Evolutionary conservation across 2,113 vertebrate genomes (phyloP).

Genomic region (Polypterus senegalus): DNA sequence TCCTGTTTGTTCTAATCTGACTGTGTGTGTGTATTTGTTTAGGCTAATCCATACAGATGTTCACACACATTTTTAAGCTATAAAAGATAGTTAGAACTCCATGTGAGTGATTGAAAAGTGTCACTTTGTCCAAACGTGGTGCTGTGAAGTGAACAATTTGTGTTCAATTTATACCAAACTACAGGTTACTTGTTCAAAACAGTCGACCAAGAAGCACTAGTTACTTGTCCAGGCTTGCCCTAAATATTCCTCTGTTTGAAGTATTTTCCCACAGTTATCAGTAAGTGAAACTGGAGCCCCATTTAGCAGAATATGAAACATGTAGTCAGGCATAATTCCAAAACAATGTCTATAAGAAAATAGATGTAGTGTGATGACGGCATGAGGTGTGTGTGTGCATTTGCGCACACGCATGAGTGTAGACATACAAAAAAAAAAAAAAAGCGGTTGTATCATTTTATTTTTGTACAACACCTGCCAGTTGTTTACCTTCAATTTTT

Average conservation of each 20-base stretch:
- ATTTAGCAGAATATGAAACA: slow-evolving; percentile 52
- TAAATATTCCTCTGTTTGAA: slow-evolving; percentile 44
- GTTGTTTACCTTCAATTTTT: slow-evolving; percentile 18
- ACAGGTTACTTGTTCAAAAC: slow-evolving; percentile 13
- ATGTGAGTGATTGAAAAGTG: no score
- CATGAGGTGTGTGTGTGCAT: slow-evolving; percentile 33
- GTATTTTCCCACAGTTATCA: slow-evolving; percentile 67
- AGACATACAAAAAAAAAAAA: neutral
- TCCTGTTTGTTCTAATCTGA: no score
- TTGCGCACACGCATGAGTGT: no score
- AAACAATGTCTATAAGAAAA: slow-evolving; percentile 39
- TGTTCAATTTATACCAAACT: no score
- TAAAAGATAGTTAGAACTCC: no score
- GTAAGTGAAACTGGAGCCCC: slow-evolving; percentile 54
- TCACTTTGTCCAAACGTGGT: no score
- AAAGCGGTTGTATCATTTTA: neutral
- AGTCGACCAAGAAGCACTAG: slow-evolving; percentile 20
- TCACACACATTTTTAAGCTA: no score
- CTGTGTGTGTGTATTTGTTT: no score
- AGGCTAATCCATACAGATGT: no score
- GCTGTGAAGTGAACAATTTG: no score
- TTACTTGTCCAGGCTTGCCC: slow-evolving; percentile 52
- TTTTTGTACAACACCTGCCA: slow-evolving; percentile 16
- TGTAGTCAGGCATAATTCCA: slow-evolving; percentile 54
- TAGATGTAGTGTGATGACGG: slow-evolving; percentile 40